A percentile compares a stretch with the other conserved stretches of the same genome.
These are phyloP conservation scores for Apodemus speciosus DNA, from an alignment of 2,113 vertebrate species.

Conservation along the genomic window DNA sequence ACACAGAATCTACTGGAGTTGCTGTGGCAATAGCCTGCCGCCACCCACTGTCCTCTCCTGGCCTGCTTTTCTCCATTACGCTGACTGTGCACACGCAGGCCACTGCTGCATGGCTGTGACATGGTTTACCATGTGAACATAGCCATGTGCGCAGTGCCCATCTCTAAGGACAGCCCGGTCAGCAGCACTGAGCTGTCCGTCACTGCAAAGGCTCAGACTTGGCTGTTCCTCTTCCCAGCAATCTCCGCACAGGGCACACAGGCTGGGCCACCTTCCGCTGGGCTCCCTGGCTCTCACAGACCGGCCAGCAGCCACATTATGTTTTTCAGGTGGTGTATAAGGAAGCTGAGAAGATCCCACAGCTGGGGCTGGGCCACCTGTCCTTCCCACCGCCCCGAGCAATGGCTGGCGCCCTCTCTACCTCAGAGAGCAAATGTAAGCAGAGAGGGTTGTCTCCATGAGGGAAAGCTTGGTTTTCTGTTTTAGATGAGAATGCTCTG, in stretches of 20 bases:
- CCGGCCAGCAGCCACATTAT: not conserved
- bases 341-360: constrained; percentile 90
- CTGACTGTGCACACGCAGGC: not conserved
- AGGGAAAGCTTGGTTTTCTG: too few relatives aligned
- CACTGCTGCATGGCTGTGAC: not conserved
- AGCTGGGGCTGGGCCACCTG: constrained; percentile 84
- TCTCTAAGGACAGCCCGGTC: not conserved
- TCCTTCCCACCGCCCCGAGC: constrained; percentile 84
- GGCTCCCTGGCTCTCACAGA: not conserved
- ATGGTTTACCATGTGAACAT: not conserved
- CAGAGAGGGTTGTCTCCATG: not conserved
- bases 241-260: too few relatives aligned
- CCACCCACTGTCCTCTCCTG: not conserved
- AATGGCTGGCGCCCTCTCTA: constrained; percentile 83
- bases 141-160: too few relatives aligned
- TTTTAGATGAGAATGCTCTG: not conserved
- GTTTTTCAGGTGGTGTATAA: constrained; percentile 92
- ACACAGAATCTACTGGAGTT: too few relatives aligned
- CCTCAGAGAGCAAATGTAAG: constrained; percentile 94
- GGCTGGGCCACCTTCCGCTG: too few relatives aligned
- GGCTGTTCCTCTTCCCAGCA: not conserved
- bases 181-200: not conserved
- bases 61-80: not conserved
- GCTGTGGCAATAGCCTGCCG: too few relatives aligned
- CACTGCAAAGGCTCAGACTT: not conserved